Percentiles rank a stretch among this genome's conserved stretches.
Evolutionary conservation across 2,888 invertebrate species (phyloP).

Genomic region (Zygogramma bicolorata): DNA sequence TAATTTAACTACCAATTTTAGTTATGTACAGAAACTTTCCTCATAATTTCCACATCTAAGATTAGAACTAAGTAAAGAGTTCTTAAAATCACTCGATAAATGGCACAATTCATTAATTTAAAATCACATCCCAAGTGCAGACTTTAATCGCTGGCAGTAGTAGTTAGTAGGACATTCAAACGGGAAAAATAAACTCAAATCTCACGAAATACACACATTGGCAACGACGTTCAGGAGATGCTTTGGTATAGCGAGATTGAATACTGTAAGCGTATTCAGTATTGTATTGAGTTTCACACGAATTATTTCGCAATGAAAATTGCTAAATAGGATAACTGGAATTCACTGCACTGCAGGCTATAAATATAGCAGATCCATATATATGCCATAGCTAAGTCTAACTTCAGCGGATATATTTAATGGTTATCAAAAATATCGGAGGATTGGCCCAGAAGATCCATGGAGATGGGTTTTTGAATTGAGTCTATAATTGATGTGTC

Average conservation of each 20-base stretch:
- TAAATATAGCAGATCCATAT: not conserved
- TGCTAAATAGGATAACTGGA: not conserved
- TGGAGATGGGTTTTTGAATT: not conserved
- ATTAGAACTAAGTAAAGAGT: constrained; percentile 45
- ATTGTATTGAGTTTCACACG: not conserved
- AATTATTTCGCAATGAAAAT: not conserved
- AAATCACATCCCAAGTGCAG: constrained; percentile 55
- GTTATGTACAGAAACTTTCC: constrained; percentile 51
- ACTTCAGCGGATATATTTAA: not conserved
- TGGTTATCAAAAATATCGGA: not conserved
- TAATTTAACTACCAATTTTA: constrained; percentile 48
- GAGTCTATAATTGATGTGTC: no score
- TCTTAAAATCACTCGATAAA: constrained; percentile 53
- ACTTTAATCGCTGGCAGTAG: constrained; percentile 46
- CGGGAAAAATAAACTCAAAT: constrained; percentile 37
- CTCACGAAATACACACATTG: not conserved
- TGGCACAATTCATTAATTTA: constrained; percentile 59
- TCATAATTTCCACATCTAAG: constrained; percentile 38
- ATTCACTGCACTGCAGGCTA: not conserved
- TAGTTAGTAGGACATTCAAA: constrained; percentile 21
- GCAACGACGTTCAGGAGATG: not conserved
- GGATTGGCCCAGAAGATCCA: not conserved
- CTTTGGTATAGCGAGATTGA: not conserved
- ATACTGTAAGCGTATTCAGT: not conserved
- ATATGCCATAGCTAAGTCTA: not conserved